Percentiles rank a stretch among this genome's conserved stretches.
Evolutionary conservation across 2,797 vertebrate genomes (phyloP).

Genomic region (Limnodromus scolopaceus): DNA sequence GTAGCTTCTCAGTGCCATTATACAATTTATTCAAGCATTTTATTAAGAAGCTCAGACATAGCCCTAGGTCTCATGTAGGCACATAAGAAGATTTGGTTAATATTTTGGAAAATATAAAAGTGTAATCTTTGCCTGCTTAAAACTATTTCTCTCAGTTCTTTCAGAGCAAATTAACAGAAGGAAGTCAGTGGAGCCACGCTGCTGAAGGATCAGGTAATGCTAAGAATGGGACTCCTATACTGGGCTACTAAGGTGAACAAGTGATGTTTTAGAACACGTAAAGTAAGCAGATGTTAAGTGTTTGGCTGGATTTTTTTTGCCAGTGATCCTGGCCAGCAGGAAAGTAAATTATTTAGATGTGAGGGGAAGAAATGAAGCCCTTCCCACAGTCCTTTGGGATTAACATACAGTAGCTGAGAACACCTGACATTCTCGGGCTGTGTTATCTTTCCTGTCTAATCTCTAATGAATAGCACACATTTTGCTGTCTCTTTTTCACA

Average conservation of each 20-base stretch:
- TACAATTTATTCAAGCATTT: conserved; percentile 40
- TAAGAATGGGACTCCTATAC: not conserved
- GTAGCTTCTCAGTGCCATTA: not conserved
- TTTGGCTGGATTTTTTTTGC: not conserved
- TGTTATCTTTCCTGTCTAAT: not conserved
- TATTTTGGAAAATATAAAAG: conserved; percentile 56
- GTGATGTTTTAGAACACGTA: not conserved
- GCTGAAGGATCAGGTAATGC: not conserved
- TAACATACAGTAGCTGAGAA: not conserved
- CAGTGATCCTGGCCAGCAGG: not conserved
- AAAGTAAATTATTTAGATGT: not conserved
- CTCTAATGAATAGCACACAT: not conserved
- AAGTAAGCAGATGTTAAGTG: not conserved
- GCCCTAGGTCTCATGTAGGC: conserved; percentile 48
- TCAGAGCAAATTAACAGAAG: conserved; percentile 21
- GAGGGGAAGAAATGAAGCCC: not conserved
- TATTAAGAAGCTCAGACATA: conserved; percentile 60
- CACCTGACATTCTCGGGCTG: conserved; percentile 1
- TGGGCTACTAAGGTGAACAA: not conserved
- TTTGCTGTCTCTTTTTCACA: conserved; percentile 3
- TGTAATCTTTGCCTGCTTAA: conserved; percentile 46
- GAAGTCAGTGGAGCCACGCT: not conserved
- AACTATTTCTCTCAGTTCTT: conserved; percentile 22
- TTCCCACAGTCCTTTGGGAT: not conserved
- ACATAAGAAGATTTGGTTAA: conserved; percentile 64